Evolutionary conservation across 2,888 invertebrate genomes (phyloP), one percentile per base, ranked within the genome.

Genomic region (Lithophane semibrunnea): DNA sequence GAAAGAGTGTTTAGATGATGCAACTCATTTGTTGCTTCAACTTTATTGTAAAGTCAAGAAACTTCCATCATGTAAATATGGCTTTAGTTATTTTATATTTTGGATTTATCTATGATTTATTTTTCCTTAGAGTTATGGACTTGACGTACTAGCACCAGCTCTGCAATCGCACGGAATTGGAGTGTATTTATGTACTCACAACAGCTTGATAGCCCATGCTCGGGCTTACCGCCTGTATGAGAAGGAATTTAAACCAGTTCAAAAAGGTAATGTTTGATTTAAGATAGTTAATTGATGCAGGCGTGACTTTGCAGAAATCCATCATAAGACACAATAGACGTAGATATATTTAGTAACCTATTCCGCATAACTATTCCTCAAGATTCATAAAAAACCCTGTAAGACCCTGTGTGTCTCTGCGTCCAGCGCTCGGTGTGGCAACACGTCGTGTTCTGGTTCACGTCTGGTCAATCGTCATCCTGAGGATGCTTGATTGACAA

Each of bases 201-300:
- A 97, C 86, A 92, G 97, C 74, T 91, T 98, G 24, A 92, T 97
- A 76, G 97, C 97, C 0, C 98, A 98, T 91, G 97, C 97, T 0
- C 96, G 95, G 73, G 97, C 96, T 1, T 98, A 97, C 88, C 96
- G 97, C 69, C 89, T 98, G 54, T 98, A 98, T 90, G 94, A 97
- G 72, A 92, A 95, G 60, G 94, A 97, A 84, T 98, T 97, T 87
- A 94, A 96, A 83, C 88, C 93, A 1, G 85, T 85, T 54, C 97
- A 97, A 88, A 94, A 97, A 92, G 97, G 97, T 97, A 91, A 52
- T 2, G 2, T 52, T 7, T 18, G 16, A 52, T 49, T 49, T 49
- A 4, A 49, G 37, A 37, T 37, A 37, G 37, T 37, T 37, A 37
- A 37, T 37, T 37, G 37, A 5, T 37, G 3, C 5, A 37, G 37